phyloP scores from a whole-genome alignment of 2,888 invertebrate genomes.

The Folsomia manolachei region DNA sequence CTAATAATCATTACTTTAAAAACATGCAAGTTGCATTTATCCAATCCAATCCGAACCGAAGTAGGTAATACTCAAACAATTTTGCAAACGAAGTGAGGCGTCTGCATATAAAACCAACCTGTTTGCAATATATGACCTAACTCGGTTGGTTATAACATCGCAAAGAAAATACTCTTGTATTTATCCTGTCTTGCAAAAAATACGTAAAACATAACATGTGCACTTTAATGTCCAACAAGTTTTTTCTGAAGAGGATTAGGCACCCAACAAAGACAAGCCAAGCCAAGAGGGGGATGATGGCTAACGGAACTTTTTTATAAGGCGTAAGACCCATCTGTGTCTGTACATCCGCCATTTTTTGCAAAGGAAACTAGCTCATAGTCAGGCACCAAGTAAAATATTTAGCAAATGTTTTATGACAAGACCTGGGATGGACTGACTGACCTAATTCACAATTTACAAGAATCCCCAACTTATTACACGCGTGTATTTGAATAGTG shows the following conservation, averaged over 20 bases:
- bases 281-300: background rate
- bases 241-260: background rate
- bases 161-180: too few species aligned
- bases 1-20: too few species aligned
- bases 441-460: background rate
- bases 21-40: too few species aligned
- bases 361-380: too few species aligned
- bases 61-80: too few species aligned
- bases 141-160: too few species aligned
- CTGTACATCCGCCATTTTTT: background rate
- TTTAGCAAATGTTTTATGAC: background rate
- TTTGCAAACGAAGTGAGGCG: too few species aligned
- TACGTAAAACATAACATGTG: background rate
- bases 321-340: background rate
- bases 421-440: too few species aligned
- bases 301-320: background rate
- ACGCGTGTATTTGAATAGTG: background rate
- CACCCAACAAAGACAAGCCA: background rate
- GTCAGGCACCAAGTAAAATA: background rate
- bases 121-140: background rate
- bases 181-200: too few species aligned
- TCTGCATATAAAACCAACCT: too few species aligned
- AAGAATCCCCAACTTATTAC: background rate
- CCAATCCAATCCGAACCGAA: too few species aligned
- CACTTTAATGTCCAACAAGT: background rate